Conservation (phyloP, 1,140 invertebrate species). For the Papilio polyxenes region DNA sequence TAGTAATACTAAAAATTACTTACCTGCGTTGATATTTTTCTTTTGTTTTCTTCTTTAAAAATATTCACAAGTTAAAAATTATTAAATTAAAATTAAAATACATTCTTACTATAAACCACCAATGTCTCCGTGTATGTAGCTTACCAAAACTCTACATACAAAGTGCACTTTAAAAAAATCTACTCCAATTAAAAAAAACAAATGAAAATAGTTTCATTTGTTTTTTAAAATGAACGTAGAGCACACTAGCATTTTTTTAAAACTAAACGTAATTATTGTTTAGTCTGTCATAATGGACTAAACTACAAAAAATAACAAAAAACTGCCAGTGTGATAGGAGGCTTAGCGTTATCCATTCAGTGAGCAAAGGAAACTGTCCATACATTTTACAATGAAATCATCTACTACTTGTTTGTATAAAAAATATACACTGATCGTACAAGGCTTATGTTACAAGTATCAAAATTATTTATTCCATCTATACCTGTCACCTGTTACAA, state of each 20-base stretch:
- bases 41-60: neutral
- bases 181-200: neutral
- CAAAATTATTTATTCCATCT: neutral
- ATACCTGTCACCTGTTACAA: neutral
- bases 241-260: neutral
- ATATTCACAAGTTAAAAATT: neutral
- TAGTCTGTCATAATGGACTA: neutral
- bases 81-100: neutral
- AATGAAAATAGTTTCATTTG: neutral
- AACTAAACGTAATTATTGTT: neutral
- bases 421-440: neutral
- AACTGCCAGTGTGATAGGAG: neutral
- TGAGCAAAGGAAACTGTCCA: conserved; percentile 21
- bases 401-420: neutral
- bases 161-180: neutral
- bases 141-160: neutral
- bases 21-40: neutral
- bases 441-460: neutral
- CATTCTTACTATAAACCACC: neutral
- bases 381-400: neutral
- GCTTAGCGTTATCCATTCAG: conserved; percentile 25
- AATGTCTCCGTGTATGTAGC: conserved; percentile 10
- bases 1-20: neutral
- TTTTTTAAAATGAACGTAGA: neutral
- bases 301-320: neutral